Evolutionary conservation across 2,113 vertebrate species (phyloP), one percentile per base, ranked within the genome.

Genomic region (Rhagologus leucostigma): DNA sequence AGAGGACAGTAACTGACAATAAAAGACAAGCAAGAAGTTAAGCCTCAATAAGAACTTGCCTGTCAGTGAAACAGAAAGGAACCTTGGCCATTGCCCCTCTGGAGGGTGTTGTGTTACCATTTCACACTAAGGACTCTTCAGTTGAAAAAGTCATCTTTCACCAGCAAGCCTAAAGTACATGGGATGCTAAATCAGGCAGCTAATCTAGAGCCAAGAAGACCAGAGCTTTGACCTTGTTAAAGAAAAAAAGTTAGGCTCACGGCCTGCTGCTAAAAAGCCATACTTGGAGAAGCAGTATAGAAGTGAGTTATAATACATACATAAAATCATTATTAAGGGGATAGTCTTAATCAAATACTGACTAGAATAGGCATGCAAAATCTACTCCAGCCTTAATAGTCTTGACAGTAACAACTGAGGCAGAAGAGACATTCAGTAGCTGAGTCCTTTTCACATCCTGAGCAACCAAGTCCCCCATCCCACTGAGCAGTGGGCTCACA

Each of bases 401-500:
- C 46, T 42, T 39, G 11, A 64, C 39, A 55, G 33, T 22, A 64
- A 81, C 52, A 35, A 60, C 10, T 32, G 41, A 60, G 30, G 35
- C 4, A 85, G 56, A 78, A 55, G 22, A 7, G 6, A 29, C 23
- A 60, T 60, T 81, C 37, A 37, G 60, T 6, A 85, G 39, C 33
- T 64, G 60, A 65, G 44, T 20, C 21, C 63, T 33, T 78, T 46
- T 18, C 42, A 74, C 8, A 6, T 23, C 49, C 41, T 70, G 23
- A 6, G 3, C 29, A 83, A 70, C 8, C 30, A 94, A 42, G 17
- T 65, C 35, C 20, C 37, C 18, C 1, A 0, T 13, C 30, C 13
- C 41, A 53, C 0, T 63, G 22, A 57, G n/a, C 29, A 67, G 80
- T 0, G 1, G 52, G 15, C 11, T 6, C 29, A 65, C 13, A 33